Conservation (phyloP, 2,888 invertebrate genomes). For the Aleiodes testaceus region DNA sequence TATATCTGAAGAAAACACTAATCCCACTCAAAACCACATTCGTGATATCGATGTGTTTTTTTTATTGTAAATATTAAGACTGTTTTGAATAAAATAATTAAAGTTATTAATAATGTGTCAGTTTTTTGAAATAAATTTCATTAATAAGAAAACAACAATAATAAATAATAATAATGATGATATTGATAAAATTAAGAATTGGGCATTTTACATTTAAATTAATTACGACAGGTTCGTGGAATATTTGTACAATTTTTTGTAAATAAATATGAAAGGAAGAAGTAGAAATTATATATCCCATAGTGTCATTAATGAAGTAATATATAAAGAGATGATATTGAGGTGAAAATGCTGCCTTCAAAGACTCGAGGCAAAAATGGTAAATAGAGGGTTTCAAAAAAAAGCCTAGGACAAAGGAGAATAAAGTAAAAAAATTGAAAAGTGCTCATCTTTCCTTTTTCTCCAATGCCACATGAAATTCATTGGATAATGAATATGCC, state of each 20-base stretch:
- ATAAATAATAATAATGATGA: conserved; percentile 12
- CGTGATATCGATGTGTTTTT: conserved; percentile 10
- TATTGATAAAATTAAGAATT: conserved; percentile 23
- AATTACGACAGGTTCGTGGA: conserved; percentile 20
- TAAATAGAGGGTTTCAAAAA: background rate
- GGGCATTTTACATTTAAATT: conserved; percentile 23
- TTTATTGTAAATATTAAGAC: conserved; percentile 25
- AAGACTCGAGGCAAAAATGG: background rate
- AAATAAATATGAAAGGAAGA: conserved; percentile 20
- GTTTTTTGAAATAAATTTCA: conserved; percentile 6
- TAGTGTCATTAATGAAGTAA: too few species aligned
- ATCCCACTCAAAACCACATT: background rate
- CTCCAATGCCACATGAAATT: background rate
- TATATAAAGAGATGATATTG: too few species aligned
- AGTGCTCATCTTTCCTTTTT: conserved; percentile 14
- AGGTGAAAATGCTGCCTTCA: background rate
- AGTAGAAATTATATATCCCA: background rate
- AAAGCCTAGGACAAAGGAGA: background rate
- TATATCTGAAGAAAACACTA: conserved; percentile 3
- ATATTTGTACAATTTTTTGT: conserved; percentile 26
- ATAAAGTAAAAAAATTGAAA: background rate
- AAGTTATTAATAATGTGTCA: conserved; percentile 29
- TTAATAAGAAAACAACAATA: background rate
- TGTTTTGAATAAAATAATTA: conserved; percentile 30
- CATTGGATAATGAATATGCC: background rate